Evolutionary conservation across 2,888 invertebrate genomes (phyloP).

Genomic region (Malthinus seriepunctatus): DNA sequence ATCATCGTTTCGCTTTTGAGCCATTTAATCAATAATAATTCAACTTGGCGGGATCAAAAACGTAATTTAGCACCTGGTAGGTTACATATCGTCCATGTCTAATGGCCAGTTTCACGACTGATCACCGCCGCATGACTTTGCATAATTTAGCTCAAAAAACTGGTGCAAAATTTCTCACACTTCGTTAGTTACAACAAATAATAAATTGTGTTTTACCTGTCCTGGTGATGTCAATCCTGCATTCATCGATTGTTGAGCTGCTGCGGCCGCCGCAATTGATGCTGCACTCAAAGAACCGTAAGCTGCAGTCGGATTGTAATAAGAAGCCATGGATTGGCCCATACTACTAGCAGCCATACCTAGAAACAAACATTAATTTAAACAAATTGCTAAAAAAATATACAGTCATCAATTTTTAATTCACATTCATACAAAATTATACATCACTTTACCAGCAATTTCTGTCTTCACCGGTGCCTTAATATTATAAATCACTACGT

Average conservation of each 20-base stretch:
- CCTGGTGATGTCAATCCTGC: slow-evolving; percentile 69
- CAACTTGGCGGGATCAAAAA: slow-evolving; percentile 1
- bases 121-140: slow-evolving; percentile 40
- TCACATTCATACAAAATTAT: slow-evolving; percentile 48
- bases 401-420: slow-evolving; percentile 52
- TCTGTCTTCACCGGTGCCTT: slow-evolving; percentile 50
- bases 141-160: slow-evolving; percentile 34
- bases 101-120: slow-evolving; percentile 42
- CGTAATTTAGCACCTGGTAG: slow-evolving; percentile 36
- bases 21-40: slow-evolving; percentile 1
- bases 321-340: slow-evolving; percentile 72
- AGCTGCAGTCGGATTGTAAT: slow-evolving; percentile 71
- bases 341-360: slow-evolving; percentile 71
- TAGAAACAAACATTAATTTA: slow-evolving; percentile 43
- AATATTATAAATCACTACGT: slow-evolving; percentile 52
- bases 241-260: slow-evolving; percentile 72
- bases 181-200: slow-evolving; percentile 52
- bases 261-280: slow-evolving; percentile 73
- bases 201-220: slow-evolving; percentile 61
- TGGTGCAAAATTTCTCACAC: slow-evolving; percentile 49
- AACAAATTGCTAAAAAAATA: slow-evolving; percentile 34
- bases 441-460: slow-evolving; percentile 51
- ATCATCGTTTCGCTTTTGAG: not conserved
- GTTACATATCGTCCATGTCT: slow-evolving; percentile 40
- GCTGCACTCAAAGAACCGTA: slow-evolving; percentile 74